These are phyloP conservation scores for Indri indri DNA, from an alignment of 2,113 vertebrate genomes.

Conservation along the genomic window DNA sequence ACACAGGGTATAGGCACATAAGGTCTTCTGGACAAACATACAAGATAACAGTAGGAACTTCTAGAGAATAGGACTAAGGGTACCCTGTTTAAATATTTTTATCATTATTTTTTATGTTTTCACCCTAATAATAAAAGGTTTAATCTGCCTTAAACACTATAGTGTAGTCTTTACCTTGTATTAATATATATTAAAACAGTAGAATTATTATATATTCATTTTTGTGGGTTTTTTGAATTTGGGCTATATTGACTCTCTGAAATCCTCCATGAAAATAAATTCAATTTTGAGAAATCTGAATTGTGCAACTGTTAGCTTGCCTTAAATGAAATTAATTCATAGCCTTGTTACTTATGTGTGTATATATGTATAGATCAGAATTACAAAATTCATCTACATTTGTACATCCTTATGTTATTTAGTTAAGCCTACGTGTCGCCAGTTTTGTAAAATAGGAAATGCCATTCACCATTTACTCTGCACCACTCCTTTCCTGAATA, in stretches of 20 bases:
- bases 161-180: neutral
- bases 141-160: neutral
- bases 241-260: neutral
- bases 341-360: neutral
- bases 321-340: constrained; percentile 12
- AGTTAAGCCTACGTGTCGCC: constrained; percentile 57
- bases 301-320: neutral
- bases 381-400: neutral
- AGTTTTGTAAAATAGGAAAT: constrained; percentile 84
- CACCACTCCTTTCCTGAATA: constrained; percentile 85
- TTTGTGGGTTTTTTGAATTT: neutral
- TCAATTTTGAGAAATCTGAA: constrained; percentile 25
- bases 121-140: neutral
- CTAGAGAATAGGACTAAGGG: neutral
- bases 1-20: neutral
- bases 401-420: constrained; percentile 1
- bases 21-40: neutral
- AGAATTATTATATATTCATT: constrained; percentile 24
- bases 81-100: constrained; percentile 15
- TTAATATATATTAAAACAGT: neutral
- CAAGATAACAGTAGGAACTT: neutral
- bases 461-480: constrained; percentile 72
- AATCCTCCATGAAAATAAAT: constrained; percentile 7
- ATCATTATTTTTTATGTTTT: neutral
- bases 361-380: neutral